Base-by-base conservation (phyloP, 2,888 invertebrate species). In the Himalopsyche japonica region DNA sequence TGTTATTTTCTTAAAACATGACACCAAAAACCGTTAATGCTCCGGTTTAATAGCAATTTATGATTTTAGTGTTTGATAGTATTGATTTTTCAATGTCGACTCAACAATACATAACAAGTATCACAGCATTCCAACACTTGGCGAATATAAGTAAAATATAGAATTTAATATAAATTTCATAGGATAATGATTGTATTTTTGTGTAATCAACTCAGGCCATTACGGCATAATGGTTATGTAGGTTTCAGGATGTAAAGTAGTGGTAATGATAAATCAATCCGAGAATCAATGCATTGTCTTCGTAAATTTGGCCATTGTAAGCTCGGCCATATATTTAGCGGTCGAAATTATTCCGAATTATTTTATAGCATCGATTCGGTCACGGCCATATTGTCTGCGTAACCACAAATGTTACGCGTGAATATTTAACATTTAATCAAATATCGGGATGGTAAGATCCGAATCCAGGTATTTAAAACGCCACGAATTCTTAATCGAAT, bases 391-490 rank as follows among this genome's bases (percentile, higher is more conserved):
- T 27, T 70, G 70, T 70, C 70, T 70, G 70, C 70, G 70, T 70
- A 70, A 70, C 70, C 70, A 70, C 70, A 70, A 70, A 27, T 70
- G 70, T 70, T 70, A 70, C 70, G 70, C 70, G 70, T 70, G 70
- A 70, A 70, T 70, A 70, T 70, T 70, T 70, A 70, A 70, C 70
- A 70, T 70, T 70, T 70, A 70, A 70, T 70, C 70, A 70, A 70
- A 70, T 70, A 70, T 70, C 70, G 70, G 24, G 24, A 24, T 70
- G 70, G 70, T 70, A 70, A 70, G 70, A 70, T 24, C 24, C 70
- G 70, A 27, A 70, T 70, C 27, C 8, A 70, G 27, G 30, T 3
- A 15, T 30, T 70, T 27, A 20, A 7, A 24, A 24, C 24, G 24
- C 57, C 57, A 57, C 15, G 43, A 15, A 3, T 43, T 43, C 12